phyloP scores from a whole-genome alignment of 2,888 invertebrate species.

The Dynastes tityus region DNA sequence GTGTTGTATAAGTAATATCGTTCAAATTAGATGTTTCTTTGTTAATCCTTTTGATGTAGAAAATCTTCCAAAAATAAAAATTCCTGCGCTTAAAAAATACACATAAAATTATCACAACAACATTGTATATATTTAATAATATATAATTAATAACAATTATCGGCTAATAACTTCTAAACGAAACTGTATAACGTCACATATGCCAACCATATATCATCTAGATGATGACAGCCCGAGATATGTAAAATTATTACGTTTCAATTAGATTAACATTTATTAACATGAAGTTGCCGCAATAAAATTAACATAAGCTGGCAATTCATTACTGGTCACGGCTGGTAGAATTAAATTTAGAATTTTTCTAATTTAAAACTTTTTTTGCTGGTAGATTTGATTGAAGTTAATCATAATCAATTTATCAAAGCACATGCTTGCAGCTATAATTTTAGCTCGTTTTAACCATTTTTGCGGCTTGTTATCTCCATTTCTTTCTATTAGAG shows the following conservation, averaged over 20 bases:
- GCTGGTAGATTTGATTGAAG: no score
- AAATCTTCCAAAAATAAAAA: no score
- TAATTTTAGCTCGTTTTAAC: not conserved
- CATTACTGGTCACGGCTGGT: not conserved
- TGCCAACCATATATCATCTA: not conserved
- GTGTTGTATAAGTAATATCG: not conserved
- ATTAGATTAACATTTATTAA: conserved; percentile 20
- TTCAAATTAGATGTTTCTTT: no score
- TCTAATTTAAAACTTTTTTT: no score
- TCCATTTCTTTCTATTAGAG: not conserved
- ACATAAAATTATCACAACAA: no score
- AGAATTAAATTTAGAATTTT: no score
- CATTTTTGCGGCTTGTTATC: not conserved
- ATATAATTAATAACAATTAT: no score
- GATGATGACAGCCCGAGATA: conserved; percentile 1
- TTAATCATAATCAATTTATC: no score
- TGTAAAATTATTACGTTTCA: conserved; percentile 9
- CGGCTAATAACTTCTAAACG: not conserved
- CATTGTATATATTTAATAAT: no score
- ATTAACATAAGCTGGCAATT: conserved; percentile 1
- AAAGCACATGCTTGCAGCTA: no score
- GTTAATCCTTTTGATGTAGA: no score
- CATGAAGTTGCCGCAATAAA: conserved; percentile 1
- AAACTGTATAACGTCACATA: not conserved
- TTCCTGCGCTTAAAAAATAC: no score